phyloP scores from a whole-genome alignment of 2,797 vertebrate species.

The Benthosema pterotum region DNA sequence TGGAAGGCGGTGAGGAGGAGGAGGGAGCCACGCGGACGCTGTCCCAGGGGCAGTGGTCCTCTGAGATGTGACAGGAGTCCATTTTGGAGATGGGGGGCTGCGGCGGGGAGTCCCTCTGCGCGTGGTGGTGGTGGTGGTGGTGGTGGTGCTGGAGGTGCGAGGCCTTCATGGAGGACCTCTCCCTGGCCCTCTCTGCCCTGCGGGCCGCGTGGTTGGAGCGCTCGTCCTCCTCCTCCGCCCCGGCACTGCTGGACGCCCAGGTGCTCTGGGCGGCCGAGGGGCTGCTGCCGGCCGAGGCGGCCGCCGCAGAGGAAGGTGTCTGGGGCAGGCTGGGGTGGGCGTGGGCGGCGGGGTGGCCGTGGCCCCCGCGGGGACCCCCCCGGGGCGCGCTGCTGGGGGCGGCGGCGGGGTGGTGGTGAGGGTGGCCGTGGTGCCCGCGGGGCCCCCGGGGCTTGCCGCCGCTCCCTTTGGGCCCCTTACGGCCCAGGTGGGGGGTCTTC shows the following conservation, averaged over 20 bases:
- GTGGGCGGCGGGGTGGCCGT: neutral
- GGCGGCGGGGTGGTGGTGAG: conserved; percentile 52
- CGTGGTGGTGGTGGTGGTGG: conserved; percentile 70
- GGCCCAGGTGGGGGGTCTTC: conserved; percentile 87
- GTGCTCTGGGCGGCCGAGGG: conserved; percentile 63
- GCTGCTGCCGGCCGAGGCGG: conserved; percentile 56
- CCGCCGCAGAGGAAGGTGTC: neutral
- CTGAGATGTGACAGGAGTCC: conserved; percentile 83
- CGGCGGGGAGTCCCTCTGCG: conserved; percentile 73
- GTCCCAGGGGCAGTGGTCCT: conserved; percentile 71
- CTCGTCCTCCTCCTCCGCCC: conserved; percentile 53
- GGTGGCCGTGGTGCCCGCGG: conserved; percentile 80
- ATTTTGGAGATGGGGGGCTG: conserved; percentile 84
- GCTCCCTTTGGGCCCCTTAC: conserved; percentile 37
- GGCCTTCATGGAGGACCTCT: conserved; percentile 68
- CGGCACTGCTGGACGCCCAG: conserved; percentile 39
- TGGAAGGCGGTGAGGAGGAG: conserved; percentile 62
- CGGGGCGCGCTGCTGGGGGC: conserved; percentile 46
- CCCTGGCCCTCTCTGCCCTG: conserved; percentile 64
- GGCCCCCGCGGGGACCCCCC: conserved; percentile 4
- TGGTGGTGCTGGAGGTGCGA: conserved; percentile 71
- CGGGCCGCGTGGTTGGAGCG: conserved; percentile 47
- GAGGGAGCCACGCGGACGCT: conserved; percentile 45
- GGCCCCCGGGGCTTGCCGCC: conserved; percentile 60
- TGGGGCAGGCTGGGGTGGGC: conserved; percentile 35